Evolutionary conservation across 2,888 invertebrate genomes (phyloP), one percentile per base, ranked within the genome.

Genomic region (Mesochorus sp.): DNA sequence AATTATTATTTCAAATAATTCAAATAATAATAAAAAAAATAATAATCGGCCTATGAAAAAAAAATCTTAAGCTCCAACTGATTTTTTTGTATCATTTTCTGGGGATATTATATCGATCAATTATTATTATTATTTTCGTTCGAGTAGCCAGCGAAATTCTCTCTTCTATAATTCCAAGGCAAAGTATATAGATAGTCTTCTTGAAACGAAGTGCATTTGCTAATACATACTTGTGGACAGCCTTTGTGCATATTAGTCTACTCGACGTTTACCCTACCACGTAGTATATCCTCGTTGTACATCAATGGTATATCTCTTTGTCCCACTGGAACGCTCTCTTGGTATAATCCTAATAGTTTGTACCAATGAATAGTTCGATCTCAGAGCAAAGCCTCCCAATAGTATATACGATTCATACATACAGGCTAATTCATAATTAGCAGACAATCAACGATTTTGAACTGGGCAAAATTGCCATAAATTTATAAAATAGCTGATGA

Each of bases 341-440:
- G 64, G 55, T 73, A 57, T 6, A 64, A 31, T 55, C 24, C 42
- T 70, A 49, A 49, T 70, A 64, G 62, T 76, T 19, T 39, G 57
- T 49, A 49, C 42, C 70, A 37, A 3, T 28, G 70, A 57, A 42
- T 42, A 49, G 75, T 57, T 55, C 24, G 57, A 55, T 47, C 12
- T 68, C 28, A 17, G 24, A 42, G 49, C n/a, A 59, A 64, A 28
- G 70, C 70, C 21, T 44, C 4, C 24, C 55, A 57, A 57, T 39
- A 47, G 57, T 39, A 55, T 5, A 6, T 17, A 12, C 8, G 10
- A 34, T 6, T 6, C 6, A 19, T 31, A 31, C 6, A 53, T 53
- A 14, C 14, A 47, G 6, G 4, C 37, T 37, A 37, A 37, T n/a
- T 37, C 8, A 5, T 5, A n/a, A 37, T 37, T 37, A 10, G 37